A percentile compares a stretch with the other conserved stretches of the same genome.
Conservation (phyloP, 2,113 vertebrate species). For the Tonatia bakeri region DNA sequence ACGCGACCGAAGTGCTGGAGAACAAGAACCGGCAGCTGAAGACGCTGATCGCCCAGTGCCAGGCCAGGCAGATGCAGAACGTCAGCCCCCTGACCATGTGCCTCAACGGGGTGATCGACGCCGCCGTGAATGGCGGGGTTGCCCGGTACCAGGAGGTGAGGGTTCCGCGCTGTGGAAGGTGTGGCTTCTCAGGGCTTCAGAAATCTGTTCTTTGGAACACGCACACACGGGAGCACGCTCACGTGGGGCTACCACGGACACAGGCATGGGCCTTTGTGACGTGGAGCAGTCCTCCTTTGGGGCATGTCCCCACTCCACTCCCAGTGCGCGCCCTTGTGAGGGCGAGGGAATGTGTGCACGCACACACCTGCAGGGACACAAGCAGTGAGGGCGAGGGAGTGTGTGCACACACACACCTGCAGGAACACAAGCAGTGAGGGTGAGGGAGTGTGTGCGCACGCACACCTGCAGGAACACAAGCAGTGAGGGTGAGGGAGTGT, state of each 20-base stretch:
- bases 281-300: too few relatives aligned
- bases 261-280: too few relatives aligned
- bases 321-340: too few relatives aligned
- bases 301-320: too few relatives aligned
- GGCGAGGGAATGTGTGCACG: too few relatives aligned
- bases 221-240: neutral
- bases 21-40: slow-evolving; percentile 97
- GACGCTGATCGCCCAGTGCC: slow-evolving; percentile 95
- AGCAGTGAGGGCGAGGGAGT: neutral
- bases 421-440: too few relatives aligned
- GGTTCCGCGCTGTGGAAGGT: too few relatives aligned
- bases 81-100: slow-evolving; percentile 99
- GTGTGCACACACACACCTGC: too few relatives aligned
- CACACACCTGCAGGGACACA: neutral
- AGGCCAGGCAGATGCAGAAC: slow-evolving; percentile 96
- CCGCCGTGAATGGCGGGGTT: slow-evolving; percentile 97
- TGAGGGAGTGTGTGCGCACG: too few relatives aligned
- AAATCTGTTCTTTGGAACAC: neutral
- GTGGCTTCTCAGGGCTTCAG: neutral
- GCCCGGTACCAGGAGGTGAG: slow-evolving; percentile 97
- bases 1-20: slow-evolving; percentile 97
- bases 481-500: too few relatives aligned
- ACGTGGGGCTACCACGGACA: neutral
- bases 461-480: too few relatives aligned
- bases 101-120: slow-evolving; percentile 98